Conservation (phyloP, 1,140 invertebrate species). For the Coenobita brevimanus region DNA sequence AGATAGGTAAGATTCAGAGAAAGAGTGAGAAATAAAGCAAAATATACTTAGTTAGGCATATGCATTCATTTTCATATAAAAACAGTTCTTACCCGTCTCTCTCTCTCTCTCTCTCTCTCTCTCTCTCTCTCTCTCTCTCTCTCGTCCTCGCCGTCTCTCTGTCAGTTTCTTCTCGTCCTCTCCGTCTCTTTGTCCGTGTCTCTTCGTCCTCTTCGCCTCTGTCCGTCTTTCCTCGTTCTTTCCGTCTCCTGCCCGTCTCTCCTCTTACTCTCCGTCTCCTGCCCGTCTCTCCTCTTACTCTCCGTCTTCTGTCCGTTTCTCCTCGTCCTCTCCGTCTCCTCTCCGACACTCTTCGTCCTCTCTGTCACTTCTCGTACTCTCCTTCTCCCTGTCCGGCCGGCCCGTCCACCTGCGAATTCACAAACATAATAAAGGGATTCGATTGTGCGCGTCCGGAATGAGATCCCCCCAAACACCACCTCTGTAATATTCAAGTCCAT, state of each 20-base stretch:
- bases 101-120: not conserved
- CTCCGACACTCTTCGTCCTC: not conserved
- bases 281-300: too few relatives aligned
- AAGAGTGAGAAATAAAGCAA: too few relatives aligned
- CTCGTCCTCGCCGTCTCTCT: not conserved
- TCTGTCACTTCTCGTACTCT: slow-evolving; percentile 12
- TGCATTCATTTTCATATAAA: too few relatives aligned
- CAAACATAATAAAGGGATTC: slow-evolving; percentile 58
- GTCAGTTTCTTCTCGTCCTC: not conserved
- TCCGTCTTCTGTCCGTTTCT: not conserved
- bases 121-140: not conserved
- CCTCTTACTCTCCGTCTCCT: too few relatives aligned
- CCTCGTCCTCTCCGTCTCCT: too few relatives aligned
- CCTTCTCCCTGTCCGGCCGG: not conserved
- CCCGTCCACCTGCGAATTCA: slow-evolving; percentile 12
- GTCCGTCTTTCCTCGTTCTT: too few relatives aligned
- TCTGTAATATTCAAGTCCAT: slow-evolving; percentile 62
- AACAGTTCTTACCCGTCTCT: too few relatives aligned
- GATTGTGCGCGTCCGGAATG: slow-evolving; percentile 52
- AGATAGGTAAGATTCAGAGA: too few relatives aligned
- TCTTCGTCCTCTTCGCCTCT: not conserved
- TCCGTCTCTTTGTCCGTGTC: not conserved
- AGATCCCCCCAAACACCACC: slow-evolving; percentile 49
- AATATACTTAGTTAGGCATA: too few relatives aligned
- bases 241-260: too few relatives aligned